Evolutionary conservation across 2,113 vertebrate species (phyloP).

Genomic region (Macheiramphus alcinus): DNA sequence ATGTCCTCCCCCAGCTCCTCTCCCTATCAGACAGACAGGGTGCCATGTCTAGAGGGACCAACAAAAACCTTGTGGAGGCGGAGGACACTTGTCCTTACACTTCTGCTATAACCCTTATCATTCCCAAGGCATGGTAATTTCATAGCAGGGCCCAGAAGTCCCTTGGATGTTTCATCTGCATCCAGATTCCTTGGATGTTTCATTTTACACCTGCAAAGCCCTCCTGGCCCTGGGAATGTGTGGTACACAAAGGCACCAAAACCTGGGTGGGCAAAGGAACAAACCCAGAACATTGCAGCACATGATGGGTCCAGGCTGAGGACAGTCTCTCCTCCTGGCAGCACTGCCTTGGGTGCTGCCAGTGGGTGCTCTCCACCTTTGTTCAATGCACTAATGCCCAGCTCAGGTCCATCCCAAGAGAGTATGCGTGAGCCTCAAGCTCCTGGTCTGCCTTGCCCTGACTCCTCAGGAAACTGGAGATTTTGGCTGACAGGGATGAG

Average conservation of each 20-base stretch:
- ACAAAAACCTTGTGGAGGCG: not conserved
- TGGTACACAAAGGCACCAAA: not conserved
- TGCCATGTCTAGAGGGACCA: not conserved
- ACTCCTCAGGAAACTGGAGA: not conserved
- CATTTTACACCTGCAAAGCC: not conserved
- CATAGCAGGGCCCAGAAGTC: not conserved
- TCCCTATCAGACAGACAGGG: not conserved
- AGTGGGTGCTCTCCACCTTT: not conserved
- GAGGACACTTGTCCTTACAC: not conserved
- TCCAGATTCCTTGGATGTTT: not conserved
- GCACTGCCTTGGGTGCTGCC: not conserved
- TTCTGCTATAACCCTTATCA: not conserved
- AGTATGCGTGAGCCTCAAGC: not conserved
- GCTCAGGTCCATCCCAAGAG: not conserved
- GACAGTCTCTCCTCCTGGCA: accelerated
- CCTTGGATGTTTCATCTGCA: not conserved
- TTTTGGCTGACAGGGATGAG: not conserved
- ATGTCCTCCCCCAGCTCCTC: not conserved
- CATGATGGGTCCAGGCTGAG: not conserved
- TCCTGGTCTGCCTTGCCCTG: not conserved
- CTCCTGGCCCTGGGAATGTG: not conserved
- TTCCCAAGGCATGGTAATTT: not conserved
- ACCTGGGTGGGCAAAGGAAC: not conserved
- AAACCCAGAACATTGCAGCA: not conserved
- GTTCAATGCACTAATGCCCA: not conserved